These are phyloP conservation scores for Octomys mimax DNA, from an alignment of 2,797 vertebrate species.

Conservation along the genomic window DNA sequence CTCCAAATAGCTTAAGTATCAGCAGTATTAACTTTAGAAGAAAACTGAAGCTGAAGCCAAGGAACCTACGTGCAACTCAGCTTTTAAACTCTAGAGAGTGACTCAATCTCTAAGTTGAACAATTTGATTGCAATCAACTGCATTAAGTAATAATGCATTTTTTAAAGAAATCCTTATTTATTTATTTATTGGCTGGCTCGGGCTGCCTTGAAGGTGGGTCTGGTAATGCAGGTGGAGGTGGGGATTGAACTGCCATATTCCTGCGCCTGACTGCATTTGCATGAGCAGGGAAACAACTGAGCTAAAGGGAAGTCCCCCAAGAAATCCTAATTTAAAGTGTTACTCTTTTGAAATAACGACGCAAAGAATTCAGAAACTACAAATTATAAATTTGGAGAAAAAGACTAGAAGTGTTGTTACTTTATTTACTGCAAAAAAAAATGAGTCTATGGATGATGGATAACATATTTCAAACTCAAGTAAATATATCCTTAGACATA, in stretches of 20 bases:
- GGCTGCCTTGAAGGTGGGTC: too few species aligned
- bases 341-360: slow-evolving; percentile 66
- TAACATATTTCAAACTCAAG: slow-evolving; percentile 71
- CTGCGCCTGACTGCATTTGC: too few species aligned
- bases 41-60: slow-evolving; percentile 84
- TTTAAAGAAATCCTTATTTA: slow-evolving; percentile 77
- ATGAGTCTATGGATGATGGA: slow-evolving; percentile 53
- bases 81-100: slow-evolving; percentile 81
- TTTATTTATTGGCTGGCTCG: too few species aligned
- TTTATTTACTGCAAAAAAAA: slow-evolving; percentile 72
- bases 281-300: too few species aligned
- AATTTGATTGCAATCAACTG: slow-evolving; percentile 87
- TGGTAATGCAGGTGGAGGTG: too few species aligned
- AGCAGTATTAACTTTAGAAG: slow-evolving; percentile 72
- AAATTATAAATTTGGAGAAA: slow-evolving; percentile 71
- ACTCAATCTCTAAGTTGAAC: slow-evolving; percentile 85
- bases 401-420: slow-evolving; percentile 64
- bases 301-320: not conserved
- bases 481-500: slow-evolving; percentile 67
- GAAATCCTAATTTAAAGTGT: slow-evolving; percentile 71
- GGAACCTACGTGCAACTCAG: slow-evolving; percentile 65
- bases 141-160: slow-evolving; percentile 85
- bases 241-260: too few species aligned
- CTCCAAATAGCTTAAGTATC: slow-evolving; percentile 64
- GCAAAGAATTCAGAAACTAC: slow-evolving; percentile 73